These are phyloP conservation scores for Corydoras maculifer DNA, from an alignment of 2,113 vertebrate species.

Conservation along the genomic window DNA sequence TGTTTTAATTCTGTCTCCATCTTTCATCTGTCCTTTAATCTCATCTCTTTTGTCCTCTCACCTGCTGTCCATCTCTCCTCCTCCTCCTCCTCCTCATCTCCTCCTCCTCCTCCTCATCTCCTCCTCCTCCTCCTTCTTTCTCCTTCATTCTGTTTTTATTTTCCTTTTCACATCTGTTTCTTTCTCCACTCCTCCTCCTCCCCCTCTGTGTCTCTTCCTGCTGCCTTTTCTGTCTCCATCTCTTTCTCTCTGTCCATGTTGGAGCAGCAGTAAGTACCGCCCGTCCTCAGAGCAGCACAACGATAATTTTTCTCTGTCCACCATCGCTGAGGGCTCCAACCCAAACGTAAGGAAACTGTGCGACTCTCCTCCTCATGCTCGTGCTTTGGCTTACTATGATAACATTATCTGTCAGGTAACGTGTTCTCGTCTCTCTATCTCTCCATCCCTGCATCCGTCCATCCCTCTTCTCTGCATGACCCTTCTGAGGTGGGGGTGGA, in stretches of 20 bases:
- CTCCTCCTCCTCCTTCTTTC: background rate
- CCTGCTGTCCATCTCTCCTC: background rate
- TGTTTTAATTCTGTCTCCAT: constrained; percentile 5
- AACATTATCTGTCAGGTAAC: constrained; percentile 80
- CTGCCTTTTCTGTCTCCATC: background rate
- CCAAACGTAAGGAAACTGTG: constrained; percentile 93
- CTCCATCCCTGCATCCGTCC: constrained; percentile 51
- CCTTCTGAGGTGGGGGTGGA: constrained; percentile 41
- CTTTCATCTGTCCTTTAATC: constrained; percentile 13
- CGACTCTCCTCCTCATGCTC: constrained; percentile 71
- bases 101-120: background rate
- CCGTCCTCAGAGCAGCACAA: constrained; percentile 95
- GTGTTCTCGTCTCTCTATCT: constrained; percentile 67
- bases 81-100: background rate
- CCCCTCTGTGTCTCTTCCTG: background rate
- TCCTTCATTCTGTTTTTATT: background rate
- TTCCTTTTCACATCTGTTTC: background rate
- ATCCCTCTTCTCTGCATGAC: constrained; percentile 60
- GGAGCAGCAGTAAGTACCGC: constrained; percentile 80
- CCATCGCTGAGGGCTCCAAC: constrained; percentile 97
- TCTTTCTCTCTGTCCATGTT: constrained; percentile 20
- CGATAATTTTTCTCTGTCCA: constrained; percentile 98
- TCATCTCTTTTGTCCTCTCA: constrained; percentile 18
- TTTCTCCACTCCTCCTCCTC: background rate
- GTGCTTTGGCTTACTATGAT: constrained; percentile 75